Conservation (phyloP, 23 tunicate species). For the Trididemnum clinides region DNA sequence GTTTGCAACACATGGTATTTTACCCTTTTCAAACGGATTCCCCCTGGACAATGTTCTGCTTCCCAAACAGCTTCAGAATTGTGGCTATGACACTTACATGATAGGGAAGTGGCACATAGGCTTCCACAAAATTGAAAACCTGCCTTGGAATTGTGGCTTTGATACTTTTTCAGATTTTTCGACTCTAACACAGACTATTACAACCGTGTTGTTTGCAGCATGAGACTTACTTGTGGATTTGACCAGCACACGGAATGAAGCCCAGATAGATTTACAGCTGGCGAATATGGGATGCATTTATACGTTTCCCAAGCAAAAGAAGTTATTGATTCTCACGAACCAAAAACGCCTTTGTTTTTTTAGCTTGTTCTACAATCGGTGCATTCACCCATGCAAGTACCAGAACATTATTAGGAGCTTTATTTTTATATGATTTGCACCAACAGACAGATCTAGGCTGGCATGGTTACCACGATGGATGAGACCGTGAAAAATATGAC, state of each 20-base stretch:
- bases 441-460: slow-evolving; percentile 61
- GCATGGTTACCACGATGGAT: slow-evolving; percentile 89
- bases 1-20: slow-evolving; percentile 66
- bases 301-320: slow-evolving; percentile 55
- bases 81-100: too few relatives aligned
- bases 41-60: too few relatives aligned
- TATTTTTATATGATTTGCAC: slow-evolving; percentile 44
- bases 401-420: slow-evolving; percentile 47
- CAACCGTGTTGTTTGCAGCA: background rate
- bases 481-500: slow-evolving; percentile 80
- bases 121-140: slow-evolving; percentile 10
- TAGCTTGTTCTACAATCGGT: slow-evolving; percentile 74
- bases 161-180: slow-evolving; percentile 20
- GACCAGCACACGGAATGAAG: background rate
- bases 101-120: too few relatives aligned
- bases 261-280: slow-evolving; percentile 33
- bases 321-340: slow-evolving; percentile 35
- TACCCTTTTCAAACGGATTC: slow-evolving; percentile 39
- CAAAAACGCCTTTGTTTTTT: slow-evolving; percentile 68
- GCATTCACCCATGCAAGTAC: slow-evolving; percentile 66
- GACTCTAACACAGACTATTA: background rate
- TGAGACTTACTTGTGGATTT: slow-evolving; percentile 16
- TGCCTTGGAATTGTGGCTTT: slow-evolving; percentile 64
- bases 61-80: too few relatives aligned
- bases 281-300: slow-evolving; percentile 61